phyloP scores from a whole-genome alignment of 37 sponge, comb jelly and placozoan species.

The Agelas oroides region DNA sequence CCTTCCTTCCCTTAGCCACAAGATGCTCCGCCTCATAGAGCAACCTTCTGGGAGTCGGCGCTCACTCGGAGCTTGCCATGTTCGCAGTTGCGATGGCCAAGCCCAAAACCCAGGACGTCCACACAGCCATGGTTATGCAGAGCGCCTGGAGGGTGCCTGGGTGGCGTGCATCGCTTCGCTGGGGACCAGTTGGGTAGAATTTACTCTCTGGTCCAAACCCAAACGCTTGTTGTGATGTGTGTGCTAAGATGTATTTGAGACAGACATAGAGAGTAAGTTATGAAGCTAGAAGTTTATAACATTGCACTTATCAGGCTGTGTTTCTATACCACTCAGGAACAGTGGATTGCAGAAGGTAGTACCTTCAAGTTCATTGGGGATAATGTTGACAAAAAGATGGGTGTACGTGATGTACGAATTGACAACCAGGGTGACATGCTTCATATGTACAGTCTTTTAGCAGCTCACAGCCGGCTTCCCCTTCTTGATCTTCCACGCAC shows the following conservation, averaged over 20 bases:
- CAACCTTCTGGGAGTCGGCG: too few species aligned
- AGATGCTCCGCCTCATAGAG: too few species aligned
- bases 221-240: background rate
- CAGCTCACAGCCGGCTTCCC: background rate
- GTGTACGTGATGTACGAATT: constrained; percentile 26
- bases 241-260: background rate
- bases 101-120: constrained; percentile 43
- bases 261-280: too few species aligned
- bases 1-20: too few species aligned
- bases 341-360: constrained; percentile 29
- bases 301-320: too few species aligned
- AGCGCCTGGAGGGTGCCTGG: too few species aligned
- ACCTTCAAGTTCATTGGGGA: constrained; percentile 47
- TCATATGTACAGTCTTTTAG: constrained; percentile 50
- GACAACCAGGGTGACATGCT: constrained; percentile 17
- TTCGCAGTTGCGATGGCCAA: too few species aligned
- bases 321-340: too few species aligned
- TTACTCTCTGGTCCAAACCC: background rate
- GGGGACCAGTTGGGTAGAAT: too few species aligned
- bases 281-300: too few species aligned
- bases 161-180: too few species aligned
- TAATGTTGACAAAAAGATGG: constrained; percentile 27
- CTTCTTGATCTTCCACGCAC: constrained; percentile 25
- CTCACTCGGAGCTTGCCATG: too few species aligned
- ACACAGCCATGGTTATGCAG: background rate